Conservation (phyloP, 2,797 vertebrate species). For the Anguilla obscura region DNA sequence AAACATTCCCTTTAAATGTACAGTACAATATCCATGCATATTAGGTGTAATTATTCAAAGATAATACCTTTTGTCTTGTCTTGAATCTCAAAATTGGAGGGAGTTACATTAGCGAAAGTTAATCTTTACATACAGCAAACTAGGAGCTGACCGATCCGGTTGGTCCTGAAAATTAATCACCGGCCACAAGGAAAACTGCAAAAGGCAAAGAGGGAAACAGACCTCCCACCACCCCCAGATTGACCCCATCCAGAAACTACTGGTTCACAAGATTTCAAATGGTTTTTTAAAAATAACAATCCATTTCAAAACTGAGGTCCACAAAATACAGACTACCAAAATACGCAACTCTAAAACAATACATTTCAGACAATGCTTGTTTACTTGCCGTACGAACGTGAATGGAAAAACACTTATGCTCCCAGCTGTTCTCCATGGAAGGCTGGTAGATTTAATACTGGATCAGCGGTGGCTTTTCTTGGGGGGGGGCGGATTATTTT, state of each 20-base stretch:
- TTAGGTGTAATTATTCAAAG: conserved; percentile 52
- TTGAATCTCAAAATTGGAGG: conserved; percentile 64
- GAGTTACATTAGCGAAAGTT: conserved; percentile 67
- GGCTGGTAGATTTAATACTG: conserved; percentile 51
- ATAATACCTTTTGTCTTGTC: conserved; percentile 64
- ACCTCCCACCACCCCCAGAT: conserved; percentile 59
- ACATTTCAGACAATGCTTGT: conserved; percentile 45
- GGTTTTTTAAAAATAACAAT: conserved; percentile 41
- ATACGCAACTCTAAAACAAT: conserved; percentile 45
- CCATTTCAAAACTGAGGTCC: background rate
- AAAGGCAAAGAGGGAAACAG: conserved; percentile 71
- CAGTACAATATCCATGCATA: conserved; percentile 22
- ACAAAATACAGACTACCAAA: background rate
- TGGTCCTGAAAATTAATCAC: conserved; percentile 72
- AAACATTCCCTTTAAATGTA: conserved; percentile 17
- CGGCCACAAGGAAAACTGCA: conserved; percentile 77
- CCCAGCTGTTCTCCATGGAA: conserved; percentile 61
- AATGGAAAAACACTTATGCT: conserved; percentile 61
- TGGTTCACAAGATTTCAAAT: conserved; percentile 36
- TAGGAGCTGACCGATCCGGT: conserved; percentile 68
- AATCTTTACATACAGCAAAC: conserved; percentile 76
- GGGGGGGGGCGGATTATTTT: conserved; percentile 56
- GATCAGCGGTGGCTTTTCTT: conserved; percentile 56
- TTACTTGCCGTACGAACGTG: conserved; percentile 61
- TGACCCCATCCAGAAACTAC: conserved; percentile 38